Conservation (phyloP, 2,113 vertebrate genomes). For the Trogon surrucura region DNA sequence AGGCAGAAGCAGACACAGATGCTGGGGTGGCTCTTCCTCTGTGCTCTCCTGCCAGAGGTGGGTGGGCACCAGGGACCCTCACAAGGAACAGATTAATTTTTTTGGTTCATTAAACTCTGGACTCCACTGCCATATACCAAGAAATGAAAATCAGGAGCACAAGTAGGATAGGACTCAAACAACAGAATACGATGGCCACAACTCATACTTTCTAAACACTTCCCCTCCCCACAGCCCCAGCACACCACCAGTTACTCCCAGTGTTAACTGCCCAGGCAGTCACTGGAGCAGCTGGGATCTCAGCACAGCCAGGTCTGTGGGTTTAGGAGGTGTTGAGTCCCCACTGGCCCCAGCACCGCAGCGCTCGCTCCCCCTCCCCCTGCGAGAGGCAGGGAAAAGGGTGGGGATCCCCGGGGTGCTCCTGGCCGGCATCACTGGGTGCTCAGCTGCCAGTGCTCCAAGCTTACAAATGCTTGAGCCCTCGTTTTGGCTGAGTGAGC, state of each 20-base stretch:
- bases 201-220: neutral
- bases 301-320: fast-evolving
- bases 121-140: neutral
- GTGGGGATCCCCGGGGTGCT: neutral
- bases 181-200: neutral
- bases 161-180: neutral
- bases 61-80: neutral
- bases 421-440: fast-evolving
- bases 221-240: neutral
- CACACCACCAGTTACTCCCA: neutral
- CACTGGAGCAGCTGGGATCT: neutral
- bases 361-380: neutral
- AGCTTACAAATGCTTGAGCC: neutral
- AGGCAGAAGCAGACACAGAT: neutral
- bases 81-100: neutral
- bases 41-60: neutral
- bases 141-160: neutral
- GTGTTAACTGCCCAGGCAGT: neutral
- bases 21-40: neutral
- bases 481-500: neutral
- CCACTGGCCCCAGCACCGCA: fast-evolving
- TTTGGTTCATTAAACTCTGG: neutral
- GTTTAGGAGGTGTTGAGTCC: neutral
- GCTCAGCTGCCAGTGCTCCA: neutral
- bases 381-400: fast-evolving